Evolutionary conservation across 2,797 vertebrate species (phyloP).

Genomic region (Ibycter americanus): DNA sequence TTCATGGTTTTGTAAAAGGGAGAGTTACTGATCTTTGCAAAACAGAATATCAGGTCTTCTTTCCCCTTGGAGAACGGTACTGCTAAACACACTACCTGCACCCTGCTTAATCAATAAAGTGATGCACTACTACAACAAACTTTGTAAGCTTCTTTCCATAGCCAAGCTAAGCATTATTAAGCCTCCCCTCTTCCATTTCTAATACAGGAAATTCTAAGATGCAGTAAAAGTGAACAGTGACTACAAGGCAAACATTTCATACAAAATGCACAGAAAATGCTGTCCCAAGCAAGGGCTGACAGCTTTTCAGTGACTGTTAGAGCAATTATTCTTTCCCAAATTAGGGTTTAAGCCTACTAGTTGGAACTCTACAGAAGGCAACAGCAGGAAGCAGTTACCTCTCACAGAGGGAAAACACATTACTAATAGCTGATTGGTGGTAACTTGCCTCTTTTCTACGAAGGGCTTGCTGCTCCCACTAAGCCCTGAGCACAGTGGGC

Average conservation of each 20-base stretch:
- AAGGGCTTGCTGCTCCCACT: neutral
- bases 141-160: neutral
- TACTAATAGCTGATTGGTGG: neutral
- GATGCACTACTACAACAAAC: neutral
- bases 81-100: neutral
- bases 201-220: neutral
- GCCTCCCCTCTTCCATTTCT: neutral
- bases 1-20: neutral
- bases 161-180: neutral
- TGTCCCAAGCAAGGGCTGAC: neutral
- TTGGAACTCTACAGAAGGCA: constrained; percentile 29
- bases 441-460: neutral
- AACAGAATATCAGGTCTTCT: neutral
- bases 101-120: neutral
- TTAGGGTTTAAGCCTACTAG: constrained; percentile 11
- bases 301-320: neutral
- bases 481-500: neutral
- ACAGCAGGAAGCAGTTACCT: constrained; percentile 38
- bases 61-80: neutral
- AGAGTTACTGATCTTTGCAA: neutral
- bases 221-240: neutral
- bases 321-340: constrained; percentile 12
- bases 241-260: neutral
- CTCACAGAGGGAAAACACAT: constrained; percentile 5
- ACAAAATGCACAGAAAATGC: neutral